Evolutionary conservation across 1,140 invertebrate genomes (phyloP).

Genomic region (Propsilocerus akamusi): DNA sequence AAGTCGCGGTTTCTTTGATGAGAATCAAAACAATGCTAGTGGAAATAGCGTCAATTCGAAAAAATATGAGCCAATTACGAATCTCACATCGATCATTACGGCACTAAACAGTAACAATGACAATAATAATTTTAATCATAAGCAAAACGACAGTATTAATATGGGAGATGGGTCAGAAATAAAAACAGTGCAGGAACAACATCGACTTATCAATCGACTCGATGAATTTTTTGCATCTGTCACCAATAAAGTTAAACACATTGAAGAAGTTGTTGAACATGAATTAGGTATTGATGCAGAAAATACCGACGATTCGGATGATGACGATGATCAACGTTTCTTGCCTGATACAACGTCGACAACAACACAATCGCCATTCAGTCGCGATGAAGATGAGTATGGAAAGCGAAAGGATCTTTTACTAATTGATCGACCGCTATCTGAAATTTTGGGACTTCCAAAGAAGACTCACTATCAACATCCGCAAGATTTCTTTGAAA

Average conservation of each 20-base stretch:
- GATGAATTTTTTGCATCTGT: not conserved
- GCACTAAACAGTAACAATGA: constrained; percentile 2
- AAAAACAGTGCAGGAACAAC: not conserved
- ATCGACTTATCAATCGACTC: constrained; percentile 1
- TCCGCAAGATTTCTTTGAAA: not conserved
- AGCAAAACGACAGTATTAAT: not conserved
- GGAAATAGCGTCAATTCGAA: constrained; percentile 13
- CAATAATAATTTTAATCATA: constrained; percentile 4
- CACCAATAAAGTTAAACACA: constrained; percentile 6
- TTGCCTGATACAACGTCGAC: constrained; percentile 8
- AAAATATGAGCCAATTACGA: constrained; percentile 23
- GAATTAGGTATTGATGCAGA: constrained; percentile 6
- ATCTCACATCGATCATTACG: constrained; percentile 13
- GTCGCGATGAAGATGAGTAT: constrained; percentile 12
- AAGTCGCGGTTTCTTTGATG: not conserved
- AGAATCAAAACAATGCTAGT: constrained; percentile 9
- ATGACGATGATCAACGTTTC: constrained; percentile 1
- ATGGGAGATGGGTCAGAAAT: constrained; percentile 5
- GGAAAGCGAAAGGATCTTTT: constrained; percentile 19
- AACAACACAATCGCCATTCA: constrained; percentile 3
- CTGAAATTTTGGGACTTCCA: constrained; percentile 17
- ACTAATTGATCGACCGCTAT: constrained; percentile 23
- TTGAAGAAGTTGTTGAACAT: constrained; percentile 5
- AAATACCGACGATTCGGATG: not conserved
- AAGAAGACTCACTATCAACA: constrained; percentile 1